Conservation (phyloP, 2,797 vertebrate species). For the Siniperca obscura region DNA sequence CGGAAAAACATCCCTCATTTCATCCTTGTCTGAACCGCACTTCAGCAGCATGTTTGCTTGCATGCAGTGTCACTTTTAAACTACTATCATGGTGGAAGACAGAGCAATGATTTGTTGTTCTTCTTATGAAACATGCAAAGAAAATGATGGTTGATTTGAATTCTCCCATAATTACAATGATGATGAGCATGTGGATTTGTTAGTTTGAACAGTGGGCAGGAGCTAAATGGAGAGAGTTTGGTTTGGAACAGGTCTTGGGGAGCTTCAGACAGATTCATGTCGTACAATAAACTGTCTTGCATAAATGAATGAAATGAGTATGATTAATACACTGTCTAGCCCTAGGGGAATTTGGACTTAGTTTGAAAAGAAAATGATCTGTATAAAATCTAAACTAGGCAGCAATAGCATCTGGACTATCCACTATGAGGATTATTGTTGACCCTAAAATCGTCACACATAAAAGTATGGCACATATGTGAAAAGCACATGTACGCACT, state of each 20-base stretch:
- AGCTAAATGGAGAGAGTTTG: constrained; percentile 50
- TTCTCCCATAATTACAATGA: constrained; percentile 54
- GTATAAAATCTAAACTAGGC: constrained; percentile 8
- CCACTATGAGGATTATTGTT: neutral
- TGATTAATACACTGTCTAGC: constrained; percentile 37
- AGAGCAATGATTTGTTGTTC: constrained; percentile 40
- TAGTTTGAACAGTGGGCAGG: constrained; percentile 43
- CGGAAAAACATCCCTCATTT: constrained; percentile 61
- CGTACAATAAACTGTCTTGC: constrained; percentile 21
- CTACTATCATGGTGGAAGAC: constrained; percentile 18
- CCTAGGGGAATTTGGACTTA: constrained; percentile 26
- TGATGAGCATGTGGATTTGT: constrained; percentile 52
- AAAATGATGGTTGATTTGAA: constrained; percentile 73
- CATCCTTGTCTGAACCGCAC: constrained; percentile 45
- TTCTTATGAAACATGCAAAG: constrained; percentile 46
- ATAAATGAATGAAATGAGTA: constrained; percentile 39
- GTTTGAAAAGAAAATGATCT: constrained; percentile 22
- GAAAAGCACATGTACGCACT: constrained; percentile 23
- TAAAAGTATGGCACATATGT: constrained; percentile 6
- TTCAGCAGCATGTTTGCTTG: constrained; percentile 40
- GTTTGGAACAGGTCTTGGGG: constrained; percentile 45
- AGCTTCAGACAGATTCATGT: constrained; percentile 58
- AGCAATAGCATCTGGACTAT: neutral
- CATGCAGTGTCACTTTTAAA: constrained; percentile 33
- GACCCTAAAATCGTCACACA: constrained; percentile 20